Evolutionary conservation across 1,140 invertebrate species (phyloP), one percentile per base, ranked within the genome.

Genomic region (Drosophila pseudoobscura): DNA sequence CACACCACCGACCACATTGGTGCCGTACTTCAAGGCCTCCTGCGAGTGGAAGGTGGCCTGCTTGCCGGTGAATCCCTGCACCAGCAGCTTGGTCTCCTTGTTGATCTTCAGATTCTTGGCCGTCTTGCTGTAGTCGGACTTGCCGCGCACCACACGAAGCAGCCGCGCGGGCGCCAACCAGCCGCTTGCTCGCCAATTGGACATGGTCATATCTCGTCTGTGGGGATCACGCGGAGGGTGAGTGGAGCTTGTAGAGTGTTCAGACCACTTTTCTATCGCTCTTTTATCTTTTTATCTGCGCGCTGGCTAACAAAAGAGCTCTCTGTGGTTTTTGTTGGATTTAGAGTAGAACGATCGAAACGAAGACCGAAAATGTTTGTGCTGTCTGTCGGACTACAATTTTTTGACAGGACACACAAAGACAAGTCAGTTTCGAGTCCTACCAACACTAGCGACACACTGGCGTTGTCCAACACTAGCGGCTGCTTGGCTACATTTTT

Each of bases 21-120:
- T 99, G 58, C 98, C 98, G 96, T 99, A 99, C 89, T 99, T 98
- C 62, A 99, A 94, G 11, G 99, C 97, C 92, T 99, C 97, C 89
- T 98, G 96, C 78, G 96, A 95, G 89, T 97, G 96, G 91, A 97
- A 97, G 35, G 96, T 97, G 63, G 97, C 98, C 93, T 99, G 98
- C 93, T 98, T 99, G 57, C 99, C 99, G 61, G 98, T 99, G 82
- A 98, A 98, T 9, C 98, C 94, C 93, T 99, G 98, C 74, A 97
- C 98, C 75, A 99, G 98, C 3, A 99, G 96, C 93, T 97, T 98
- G 0, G 98, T 99, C 39, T 98, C 93, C 83, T 94, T 95, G 66
- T 94, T 95, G 47, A 99, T 94, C 84, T 94, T 94, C 53, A 99
- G 92, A 92, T 98, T 97, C 89, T 94, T 94, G 72, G 97, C 92